phyloP scores from a whole-genome alignment of 2,797 vertebrate species.

The Ciconia nigra region DNA sequence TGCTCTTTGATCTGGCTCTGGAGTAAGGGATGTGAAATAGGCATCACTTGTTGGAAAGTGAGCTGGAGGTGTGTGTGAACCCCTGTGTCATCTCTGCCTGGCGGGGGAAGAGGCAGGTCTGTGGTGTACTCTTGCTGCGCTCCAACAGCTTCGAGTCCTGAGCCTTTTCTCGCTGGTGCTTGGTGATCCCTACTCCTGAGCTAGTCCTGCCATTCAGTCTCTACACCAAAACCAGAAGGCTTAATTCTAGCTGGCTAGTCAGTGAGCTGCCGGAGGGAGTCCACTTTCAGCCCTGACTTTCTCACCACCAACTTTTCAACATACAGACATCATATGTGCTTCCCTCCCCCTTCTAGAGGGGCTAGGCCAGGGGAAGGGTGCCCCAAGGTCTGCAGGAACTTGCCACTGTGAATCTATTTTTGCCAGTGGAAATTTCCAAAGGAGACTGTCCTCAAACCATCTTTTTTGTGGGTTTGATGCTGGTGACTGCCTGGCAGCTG shows the following conservation, averaged over 20 bases:
- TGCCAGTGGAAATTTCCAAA: neutral
- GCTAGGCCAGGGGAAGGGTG: neutral
- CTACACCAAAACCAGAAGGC: neutral
- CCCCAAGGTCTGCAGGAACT: neutral
- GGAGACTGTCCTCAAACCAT: neutral
- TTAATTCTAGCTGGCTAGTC: neutral
- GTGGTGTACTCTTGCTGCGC: neutral
- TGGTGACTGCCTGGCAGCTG: neutral
- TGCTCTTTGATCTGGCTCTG: fast-evolving
- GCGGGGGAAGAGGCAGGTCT: neutral
- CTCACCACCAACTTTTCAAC: neutral
- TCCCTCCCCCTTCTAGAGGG: fast-evolving
- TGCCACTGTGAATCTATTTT: neutral
- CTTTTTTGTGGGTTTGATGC: neutral
- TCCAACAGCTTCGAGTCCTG: neutral
- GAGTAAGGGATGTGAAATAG: neutral
- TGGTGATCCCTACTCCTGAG: neutral
- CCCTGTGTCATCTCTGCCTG: neutral
- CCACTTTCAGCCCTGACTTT: neutral
- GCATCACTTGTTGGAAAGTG: neutral
- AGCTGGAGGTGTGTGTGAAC: neutral
- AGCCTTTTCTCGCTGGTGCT: neutral
- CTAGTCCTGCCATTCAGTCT: neutral
- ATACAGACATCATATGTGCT: neutral
- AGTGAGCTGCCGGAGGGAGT: neutral